Evolutionary conservation across 1,140 invertebrate species (phyloP), one percentile per base, ranked within the genome.

Genomic region (Platyscapa corneri): DNA sequence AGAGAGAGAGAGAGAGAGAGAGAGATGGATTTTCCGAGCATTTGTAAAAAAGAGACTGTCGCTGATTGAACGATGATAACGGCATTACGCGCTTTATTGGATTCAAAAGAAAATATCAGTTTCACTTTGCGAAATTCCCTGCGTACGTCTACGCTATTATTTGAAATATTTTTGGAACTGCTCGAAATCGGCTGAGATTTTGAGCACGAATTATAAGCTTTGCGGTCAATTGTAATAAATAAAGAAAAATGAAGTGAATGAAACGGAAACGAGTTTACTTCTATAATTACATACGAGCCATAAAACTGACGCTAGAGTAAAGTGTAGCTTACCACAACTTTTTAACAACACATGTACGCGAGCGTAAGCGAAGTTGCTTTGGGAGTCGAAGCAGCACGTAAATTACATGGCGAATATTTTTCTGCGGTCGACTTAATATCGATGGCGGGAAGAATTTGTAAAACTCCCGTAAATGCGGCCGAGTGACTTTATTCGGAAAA

Each of bases 231-330:
- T 23, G 70, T 27, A 74, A 42, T 74, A 18, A 74, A 42, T 39
- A 42, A 42, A 53, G 16, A 39, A 70, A 74, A 74, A 74, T 42
- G 2, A 3, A 74, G 39, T 74, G 37, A 39, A 74, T 74, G 37
- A 42, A 74, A 42, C 70, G 70, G 70, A 74, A 74, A 74, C 70
- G 23, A 74, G 37, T 42, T 74, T 42, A 74, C 70, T 74, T 42
- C 37, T 42, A 42, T 74, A 74, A 74, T 74, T 74, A 74, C 39
- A 74, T 18, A 74, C 37, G 37, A 42, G 70, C 10, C 23, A 74
- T 74, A 74, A 74, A 74, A 42, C 39, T 10, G 27, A 74, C 42
- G 39, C 70, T 42, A 32, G 39, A 74, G 70, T 42, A 74, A 74
- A 42, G 70, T n/a, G 20, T 74, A 74, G 37, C 18, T 42, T 74